Conservation (phyloP, 1,140 invertebrate species). For the Eupristina koningsbergeri region DNA sequence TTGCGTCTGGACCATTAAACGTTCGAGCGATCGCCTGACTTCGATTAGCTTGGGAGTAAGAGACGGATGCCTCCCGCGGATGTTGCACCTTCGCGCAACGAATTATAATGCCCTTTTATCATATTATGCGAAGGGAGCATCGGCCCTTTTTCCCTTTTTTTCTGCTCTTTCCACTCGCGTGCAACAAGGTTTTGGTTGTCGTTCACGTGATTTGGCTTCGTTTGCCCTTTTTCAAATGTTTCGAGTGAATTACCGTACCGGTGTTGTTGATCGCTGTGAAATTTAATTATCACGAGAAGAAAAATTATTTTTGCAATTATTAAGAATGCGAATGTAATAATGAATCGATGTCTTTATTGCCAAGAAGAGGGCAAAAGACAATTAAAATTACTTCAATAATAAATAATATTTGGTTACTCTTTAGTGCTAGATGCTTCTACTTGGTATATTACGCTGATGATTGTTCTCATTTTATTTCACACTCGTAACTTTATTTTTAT, state of each 20-base stretch:
- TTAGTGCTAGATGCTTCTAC: background rate
- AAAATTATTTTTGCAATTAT: background rate
- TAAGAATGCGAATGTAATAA: background rate
- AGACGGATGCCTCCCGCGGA: constrained; percentile 2
- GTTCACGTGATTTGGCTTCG: constrained; percentile 1
- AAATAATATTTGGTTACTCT: background rate
- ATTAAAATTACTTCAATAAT: background rate
- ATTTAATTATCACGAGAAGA: background rate
- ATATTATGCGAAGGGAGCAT: background rate
- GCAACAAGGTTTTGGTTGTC: constrained; percentile 11
- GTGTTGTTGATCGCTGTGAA: background rate
- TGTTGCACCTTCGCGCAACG: constrained; percentile 34
- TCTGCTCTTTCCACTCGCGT: background rate
- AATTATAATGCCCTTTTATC: constrained; percentile 30
- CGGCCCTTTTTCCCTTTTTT: background rate
- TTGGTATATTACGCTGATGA: background rate
- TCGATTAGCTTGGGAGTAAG: constrained; percentile 16
- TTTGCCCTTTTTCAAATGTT: background rate
- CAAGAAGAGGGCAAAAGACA: background rate
- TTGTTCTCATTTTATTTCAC: background rate
- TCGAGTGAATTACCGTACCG: background rate
- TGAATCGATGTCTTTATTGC: background rate
- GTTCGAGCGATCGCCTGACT: constrained; percentile 26
- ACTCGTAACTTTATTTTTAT: background rate
- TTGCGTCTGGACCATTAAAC: constrained; percentile 18